These are phyloP conservation scores for Coboldia fuscipes DNA, from an alignment of 1,140 invertebrate genomes.

Conservation along the genomic window DNA sequence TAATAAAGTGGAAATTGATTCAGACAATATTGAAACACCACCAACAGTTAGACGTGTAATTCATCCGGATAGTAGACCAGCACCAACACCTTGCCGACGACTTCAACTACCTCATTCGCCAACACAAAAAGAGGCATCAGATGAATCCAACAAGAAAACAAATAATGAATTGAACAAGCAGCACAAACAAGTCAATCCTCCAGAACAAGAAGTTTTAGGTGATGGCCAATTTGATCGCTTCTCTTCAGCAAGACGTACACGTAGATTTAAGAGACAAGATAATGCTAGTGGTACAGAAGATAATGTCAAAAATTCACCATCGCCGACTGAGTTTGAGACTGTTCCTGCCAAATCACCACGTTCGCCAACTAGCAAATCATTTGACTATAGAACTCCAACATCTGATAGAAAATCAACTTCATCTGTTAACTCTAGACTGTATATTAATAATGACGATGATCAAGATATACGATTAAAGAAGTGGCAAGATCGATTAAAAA, in stretches of 20 bases:
- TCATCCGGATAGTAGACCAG: slow-evolving; percentile 12
- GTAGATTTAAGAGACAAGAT: slow-evolving; percentile 53
- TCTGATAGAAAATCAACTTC: slow-evolving; percentile 12
- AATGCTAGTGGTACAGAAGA: slow-evolving; percentile 36
- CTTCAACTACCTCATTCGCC: not conserved
- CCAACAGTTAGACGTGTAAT: slow-evolving; percentile 45
- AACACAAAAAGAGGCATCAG: not conserved
- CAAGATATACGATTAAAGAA: slow-evolving; percentile 35
- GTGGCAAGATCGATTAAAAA: slow-evolving; percentile 36
- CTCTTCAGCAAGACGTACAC: slow-evolving; percentile 54
- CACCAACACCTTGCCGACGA: slow-evolving; percentile 3
- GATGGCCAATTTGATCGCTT: slow-evolving; percentile 68
- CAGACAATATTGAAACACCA: slow-evolving; percentile 77
- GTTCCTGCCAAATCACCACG: slow-evolving; percentile 25
- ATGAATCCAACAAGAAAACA: slow-evolving; percentile 7
- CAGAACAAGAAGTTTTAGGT: slow-evolving; percentile 29
- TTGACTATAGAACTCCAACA: slow-evolving; percentile 15
- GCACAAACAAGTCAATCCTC: slow-evolving; percentile 9
- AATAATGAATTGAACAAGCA: not conserved
- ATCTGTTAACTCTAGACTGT: slow-evolving; percentile 6
- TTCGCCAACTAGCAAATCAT: slow-evolving; percentile 24
- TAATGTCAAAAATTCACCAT: slow-evolving; percentile 17
- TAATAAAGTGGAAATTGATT: slow-evolving; percentile 67
- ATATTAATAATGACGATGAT: slow-evolving; percentile 23
- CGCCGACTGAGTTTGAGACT: slow-evolving; percentile 22